Evolutionary conservation across 2,888 invertebrate genomes (phyloP).

Genomic region (Platycheirus rosarum): DNA sequence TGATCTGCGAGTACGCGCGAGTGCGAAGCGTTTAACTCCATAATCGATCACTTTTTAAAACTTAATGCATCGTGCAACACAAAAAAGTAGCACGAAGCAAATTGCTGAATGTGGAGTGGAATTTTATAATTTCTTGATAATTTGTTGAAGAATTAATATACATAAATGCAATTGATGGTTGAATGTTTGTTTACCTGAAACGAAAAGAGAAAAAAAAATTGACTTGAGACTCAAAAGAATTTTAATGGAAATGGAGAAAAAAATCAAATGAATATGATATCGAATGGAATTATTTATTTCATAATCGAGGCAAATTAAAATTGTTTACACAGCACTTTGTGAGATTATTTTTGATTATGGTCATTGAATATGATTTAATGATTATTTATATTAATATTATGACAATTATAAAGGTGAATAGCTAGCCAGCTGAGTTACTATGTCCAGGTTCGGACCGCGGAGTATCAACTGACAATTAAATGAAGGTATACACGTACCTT

Average conservation of each 20-base stretch:
- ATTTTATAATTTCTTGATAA: slow-evolving; percentile 67
- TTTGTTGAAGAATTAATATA: slow-evolving; percentile 60
- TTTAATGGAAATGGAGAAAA: slow-evolving; percentile 57
- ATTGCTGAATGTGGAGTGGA: slow-evolving; percentile 67
- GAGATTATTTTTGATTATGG: slow-evolving; percentile 10
- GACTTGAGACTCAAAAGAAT: slow-evolving; percentile 45
- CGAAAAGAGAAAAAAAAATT: slow-evolving; percentile 46
- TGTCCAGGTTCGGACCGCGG: too few species aligned
- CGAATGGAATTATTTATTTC: slow-evolving; percentile 25
- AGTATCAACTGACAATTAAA: too few species aligned
- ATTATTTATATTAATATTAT: slow-evolving; percentile 7
- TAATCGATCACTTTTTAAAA: slow-evolving; percentile 32
- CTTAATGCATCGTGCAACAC: slow-evolving; percentile 23
- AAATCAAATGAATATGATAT: slow-evolving; percentile 28
- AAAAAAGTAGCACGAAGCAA: slow-evolving; percentile 51
- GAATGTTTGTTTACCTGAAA: slow-evolving; percentile 61
- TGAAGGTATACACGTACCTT: too few species aligned
- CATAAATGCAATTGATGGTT: slow-evolving; percentile 49
- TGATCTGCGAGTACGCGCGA: slow-evolving; percentile 11
- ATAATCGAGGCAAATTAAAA: slow-evolving; percentile 41
- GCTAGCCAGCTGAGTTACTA: too few species aligned
- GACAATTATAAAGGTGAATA: neutral
- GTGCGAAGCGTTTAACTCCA: slow-evolving; percentile 32
- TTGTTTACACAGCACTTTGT: slow-evolving; percentile 31
- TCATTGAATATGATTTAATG: slow-evolving; percentile 18